Base-by-base conservation (phyloP, 1,140 invertebrate genomes). In the Choristoneura fumiferana region DNA sequence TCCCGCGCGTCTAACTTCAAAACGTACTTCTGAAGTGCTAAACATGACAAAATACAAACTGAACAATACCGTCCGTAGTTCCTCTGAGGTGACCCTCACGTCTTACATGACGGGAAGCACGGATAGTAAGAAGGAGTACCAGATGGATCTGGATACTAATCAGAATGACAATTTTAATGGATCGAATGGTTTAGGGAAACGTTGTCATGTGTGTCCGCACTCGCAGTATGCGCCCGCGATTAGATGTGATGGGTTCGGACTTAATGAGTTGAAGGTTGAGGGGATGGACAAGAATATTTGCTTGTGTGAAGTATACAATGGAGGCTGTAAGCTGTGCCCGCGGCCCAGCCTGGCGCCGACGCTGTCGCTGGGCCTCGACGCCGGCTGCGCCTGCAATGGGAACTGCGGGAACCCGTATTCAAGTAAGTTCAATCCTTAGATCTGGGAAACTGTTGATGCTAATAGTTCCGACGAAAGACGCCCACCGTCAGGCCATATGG, bases 41-140 rank as follows among this genome's bases (percentile, higher is more conserved):
- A 74, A 53, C 33, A 90, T 90, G 89, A 90, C 89, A 9, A 90
- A 90, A 67, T 90, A 90, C 66, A 90, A 89, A 54, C 57, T 90
- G 54, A 90, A 86, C 62, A 86, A 87, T 63, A 73, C 77, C 36
- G 69, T 73, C 1, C 67, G 78, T 4, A 78, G 81, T 9, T 73
- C 82, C 22, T 85, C 87, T 15, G 87, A 90, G 63, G 87, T 90
- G 54, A 89, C 88, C 4, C 66, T 90, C 6, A 90, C 88, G 0
- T 81, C 86, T 8, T 90, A 86, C 67, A 77, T 90, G 72, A 69
- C 78, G 5, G 82, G 78, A 4, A 83, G 71, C 57, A 69, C 64
- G 8, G 72, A 78, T 15, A 60, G 54, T 10, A 62, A 67, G 43
- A 71, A 68, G 49, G 67, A 64, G 4, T 76, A 74, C 36, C 72